phyloP scores from a whole-genome alignment of 30 jellyfish, hydroid and myxozoan species.

The Aurelia aurita complex sp. Pacific region DNA sequence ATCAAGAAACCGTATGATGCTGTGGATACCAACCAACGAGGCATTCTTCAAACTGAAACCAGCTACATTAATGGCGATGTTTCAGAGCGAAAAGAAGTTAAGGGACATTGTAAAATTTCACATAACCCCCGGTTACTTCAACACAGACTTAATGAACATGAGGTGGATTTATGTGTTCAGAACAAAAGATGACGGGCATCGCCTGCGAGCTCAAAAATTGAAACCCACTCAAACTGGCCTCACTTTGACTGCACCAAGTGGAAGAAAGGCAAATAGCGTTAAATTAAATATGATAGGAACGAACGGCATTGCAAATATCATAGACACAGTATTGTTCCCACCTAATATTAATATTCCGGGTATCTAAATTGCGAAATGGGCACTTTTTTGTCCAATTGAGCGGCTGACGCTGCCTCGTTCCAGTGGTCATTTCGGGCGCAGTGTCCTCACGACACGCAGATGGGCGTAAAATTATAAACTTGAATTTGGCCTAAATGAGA shows the following conservation, averaged over 20 bases:
- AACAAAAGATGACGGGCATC: constrained; percentile 19
- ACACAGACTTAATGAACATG: constrained; percentile 56
- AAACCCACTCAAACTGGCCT: constrained; percentile 35
- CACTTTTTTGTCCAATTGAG: no score
- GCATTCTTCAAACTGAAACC: constrained; percentile 39
- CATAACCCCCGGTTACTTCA: constrained; percentile 72
- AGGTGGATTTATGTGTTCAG: constrained; percentile 60
- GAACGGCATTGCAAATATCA: constrained; percentile 43
- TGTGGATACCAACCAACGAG: constrained; percentile 56
- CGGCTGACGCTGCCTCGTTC: no score
- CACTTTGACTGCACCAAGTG: neutral
- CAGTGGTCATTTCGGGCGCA: no score
- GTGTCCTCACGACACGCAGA: no score
- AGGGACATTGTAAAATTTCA: constrained; percentile 43
- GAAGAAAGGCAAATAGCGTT: constrained; percentile 39
- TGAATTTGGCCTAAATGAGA: no score
- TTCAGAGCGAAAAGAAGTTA: constrained; percentile 12
- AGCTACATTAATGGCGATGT: constrained; percentile 12
- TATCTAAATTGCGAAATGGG: neutral
- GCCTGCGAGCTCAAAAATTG: constrained; percentile 48
- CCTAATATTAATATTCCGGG: constrained; percentile 44
- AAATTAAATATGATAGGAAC: constrained; percentile 42
- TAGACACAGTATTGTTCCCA: constrained; percentile 53
- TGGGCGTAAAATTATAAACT: no score
- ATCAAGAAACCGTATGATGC: constrained; percentile 20